Evolutionary conservation across 2,888 invertebrate species (phyloP).

Genomic region (Drosophila formosana): DNA sequence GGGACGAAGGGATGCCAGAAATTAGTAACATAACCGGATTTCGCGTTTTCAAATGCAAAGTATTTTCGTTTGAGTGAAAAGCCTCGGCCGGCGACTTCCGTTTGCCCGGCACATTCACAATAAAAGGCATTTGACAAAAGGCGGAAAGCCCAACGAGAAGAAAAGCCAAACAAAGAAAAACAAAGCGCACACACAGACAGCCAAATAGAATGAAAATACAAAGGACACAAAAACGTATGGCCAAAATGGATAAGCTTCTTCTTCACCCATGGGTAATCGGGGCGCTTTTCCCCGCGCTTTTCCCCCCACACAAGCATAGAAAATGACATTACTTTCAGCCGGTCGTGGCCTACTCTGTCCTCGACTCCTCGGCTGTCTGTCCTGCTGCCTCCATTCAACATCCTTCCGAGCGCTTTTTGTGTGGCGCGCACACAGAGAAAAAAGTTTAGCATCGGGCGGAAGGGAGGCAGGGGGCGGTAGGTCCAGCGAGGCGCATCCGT

Average conservation of each 20-base stretch:
- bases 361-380: constrained; percentile 23
- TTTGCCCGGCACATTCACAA: constrained; percentile 42
- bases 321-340: constrained; percentile 65
- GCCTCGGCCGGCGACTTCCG: constrained; percentile 57
- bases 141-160: constrained; percentile 62
- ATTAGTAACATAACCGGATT: constrained; percentile 76
- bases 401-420: constrained; percentile 46
- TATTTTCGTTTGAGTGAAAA: constrained; percentile 49
- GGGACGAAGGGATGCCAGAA: constrained; percentile 22
- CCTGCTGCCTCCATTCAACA: constrained; percentile 37
- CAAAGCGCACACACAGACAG: constrained; percentile 11
- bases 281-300: background rate
- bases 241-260: constrained; percentile 74
- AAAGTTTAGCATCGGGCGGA: constrained; percentile 5
- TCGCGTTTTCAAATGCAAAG: constrained; percentile 69
- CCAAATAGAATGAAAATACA: constrained; percentile 27
- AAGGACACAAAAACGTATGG: constrained; percentile 66
- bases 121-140: constrained; percentile 60
- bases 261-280: constrained; percentile 50
- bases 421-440: constrained; percentile 23
- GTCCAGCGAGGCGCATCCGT: constrained; percentile 67
- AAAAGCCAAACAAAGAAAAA: constrained; percentile 48
- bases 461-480: background rate
- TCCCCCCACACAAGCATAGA: constrained; percentile 30
- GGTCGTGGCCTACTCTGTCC: constrained; percentile 14